A percentile compares a stretch with the other conserved stretches of the same genome.
Evolutionary conservation across 2,113 vertebrate species (phyloP).

Genomic region (Gorilla gorilla): DNA sequence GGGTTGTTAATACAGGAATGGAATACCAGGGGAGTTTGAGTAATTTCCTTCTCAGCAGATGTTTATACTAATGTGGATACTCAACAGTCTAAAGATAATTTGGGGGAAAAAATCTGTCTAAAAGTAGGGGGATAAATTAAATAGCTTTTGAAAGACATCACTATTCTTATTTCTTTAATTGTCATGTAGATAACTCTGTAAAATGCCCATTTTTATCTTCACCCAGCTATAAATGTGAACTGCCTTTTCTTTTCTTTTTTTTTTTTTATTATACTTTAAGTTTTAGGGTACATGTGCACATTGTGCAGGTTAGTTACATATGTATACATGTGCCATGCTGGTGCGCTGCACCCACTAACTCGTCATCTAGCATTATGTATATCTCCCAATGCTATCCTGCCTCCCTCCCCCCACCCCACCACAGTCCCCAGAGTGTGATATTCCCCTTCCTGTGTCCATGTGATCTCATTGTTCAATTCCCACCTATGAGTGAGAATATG

Average conservation of each 20-base stretch:
- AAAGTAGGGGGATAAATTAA: constrained; percentile 6
- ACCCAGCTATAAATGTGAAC: background rate
- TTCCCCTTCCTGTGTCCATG: too few species aligned
- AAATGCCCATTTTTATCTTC: background rate
- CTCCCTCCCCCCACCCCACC: too few species aligned
- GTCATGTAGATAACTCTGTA: background rate
- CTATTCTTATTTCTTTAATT: background rate
- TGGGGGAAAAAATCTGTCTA: constrained; percentile 52
- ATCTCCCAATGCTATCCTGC: too few species aligned
- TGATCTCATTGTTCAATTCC: too few species aligned
- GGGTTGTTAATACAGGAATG: constrained; percentile 45
- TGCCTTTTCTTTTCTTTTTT: background rate
- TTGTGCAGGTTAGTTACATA: too few species aligned
- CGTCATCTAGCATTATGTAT: too few species aligned
- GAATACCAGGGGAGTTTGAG: constrained; percentile 52
- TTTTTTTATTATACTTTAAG: too few species aligned
- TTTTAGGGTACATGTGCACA: too few species aligned
- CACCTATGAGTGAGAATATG: too few species aligned
- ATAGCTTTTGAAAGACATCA: constrained; percentile 25
- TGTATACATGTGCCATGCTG: too few species aligned
- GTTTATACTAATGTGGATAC: constrained; percentile 56
- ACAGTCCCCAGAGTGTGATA: too few species aligned
- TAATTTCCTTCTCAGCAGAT: constrained; percentile 67
- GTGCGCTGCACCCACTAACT: too few species aligned
- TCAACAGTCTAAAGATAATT: constrained; percentile 44